A percentile compares a stretch with the other conserved stretches of the same genome.
phyloP scores from a whole-genome alignment of 2,797 vertebrate species.

The Threskiornis aethiopicus region DNA sequence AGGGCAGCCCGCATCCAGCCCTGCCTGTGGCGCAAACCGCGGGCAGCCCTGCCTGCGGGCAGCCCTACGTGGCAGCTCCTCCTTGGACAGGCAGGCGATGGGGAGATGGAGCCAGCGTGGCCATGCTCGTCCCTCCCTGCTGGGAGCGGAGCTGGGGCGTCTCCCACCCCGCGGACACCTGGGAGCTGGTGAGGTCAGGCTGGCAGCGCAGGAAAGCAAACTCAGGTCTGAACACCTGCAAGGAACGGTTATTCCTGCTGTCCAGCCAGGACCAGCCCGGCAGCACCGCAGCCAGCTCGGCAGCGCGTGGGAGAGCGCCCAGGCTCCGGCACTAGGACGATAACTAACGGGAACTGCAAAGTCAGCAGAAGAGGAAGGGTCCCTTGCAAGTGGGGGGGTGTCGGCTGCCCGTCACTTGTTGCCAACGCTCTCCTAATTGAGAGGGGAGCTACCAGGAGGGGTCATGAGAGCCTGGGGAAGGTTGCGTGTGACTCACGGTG shows the following conservation, averaged over 20 bases:
- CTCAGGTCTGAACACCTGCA: neutral
- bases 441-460: neutral
- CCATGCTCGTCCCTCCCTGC: neutral
- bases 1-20: neutral
- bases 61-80: neutral
- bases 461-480: neutral
- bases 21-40: accelerated
- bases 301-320: neutral
- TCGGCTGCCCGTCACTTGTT: accelerated
- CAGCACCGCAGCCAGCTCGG: neutral
- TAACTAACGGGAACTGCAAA: neutral
- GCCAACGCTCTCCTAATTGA: neutral
- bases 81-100: accelerated
- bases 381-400: accelerated
- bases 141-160: neutral
- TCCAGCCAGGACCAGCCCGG: neutral
- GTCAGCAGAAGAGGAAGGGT: neutral
- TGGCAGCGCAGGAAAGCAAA: neutral
- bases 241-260: neutral
- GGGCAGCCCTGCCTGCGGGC: neutral
- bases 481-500: accelerated
- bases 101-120: accelerated
- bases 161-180: neutral
- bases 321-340: neutral
- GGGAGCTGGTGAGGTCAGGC: neutral